A percentile compares a stretch with the other conserved stretches of the same genome.
Evolutionary conservation across 1,140 invertebrate genomes (phyloP).

Genomic region (Drosophila chauvacae): DNA sequence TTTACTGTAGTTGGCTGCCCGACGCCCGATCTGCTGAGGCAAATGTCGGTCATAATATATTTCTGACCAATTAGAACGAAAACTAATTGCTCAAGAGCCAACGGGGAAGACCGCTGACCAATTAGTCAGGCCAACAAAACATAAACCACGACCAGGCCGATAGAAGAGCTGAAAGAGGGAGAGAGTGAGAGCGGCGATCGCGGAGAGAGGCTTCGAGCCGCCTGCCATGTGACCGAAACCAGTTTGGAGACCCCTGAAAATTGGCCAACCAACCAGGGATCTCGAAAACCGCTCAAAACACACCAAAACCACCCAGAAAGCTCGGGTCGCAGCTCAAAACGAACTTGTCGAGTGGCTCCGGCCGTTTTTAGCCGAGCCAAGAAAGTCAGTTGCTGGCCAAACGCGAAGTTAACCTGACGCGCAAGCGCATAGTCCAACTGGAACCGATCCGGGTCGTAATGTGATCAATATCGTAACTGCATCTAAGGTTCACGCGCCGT

Average conservation of each 20-base stretch:
- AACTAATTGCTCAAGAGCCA: slow-evolving; percentile 82
- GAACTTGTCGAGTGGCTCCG: slow-evolving; percentile 25
- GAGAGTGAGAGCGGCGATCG: neutral
- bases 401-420: slow-evolving; percentile 67
- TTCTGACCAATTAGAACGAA: slow-evolving; percentile 81
- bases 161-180: slow-evolving; percentile 14
- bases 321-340: slow-evolving; percentile 41
- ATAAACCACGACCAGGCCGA: slow-evolving; percentile 19
- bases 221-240: slow-evolving; percentile 51
- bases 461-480: slow-evolving; percentile 40
- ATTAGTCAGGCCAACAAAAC: slow-evolving; percentile 69
- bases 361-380: slow-evolving; percentile 16
- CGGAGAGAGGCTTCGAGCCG: slow-evolving; percentile 4
- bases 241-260: slow-evolving; percentile 40
- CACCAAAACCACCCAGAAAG: slow-evolving; percentile 34
- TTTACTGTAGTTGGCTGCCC: slow-evolving; percentile 1
- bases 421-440: slow-evolving; percentile 61
- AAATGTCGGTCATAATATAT: slow-evolving; percentile 78
- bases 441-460: slow-evolving; percentile 34
- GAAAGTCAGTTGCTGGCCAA: slow-evolving; percentile 61
- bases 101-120: slow-evolving; percentile 76
- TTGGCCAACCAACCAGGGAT: slow-evolving; percentile 63
- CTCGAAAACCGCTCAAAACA: slow-evolving; percentile 66
- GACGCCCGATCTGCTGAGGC: slow-evolving; percentile 31
- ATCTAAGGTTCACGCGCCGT: slow-evolving; percentile 38